Base-by-base conservation (phyloP, 37 sponge, comb jelly and placozoan species). In the Hexactinellida sp. region DNA sequence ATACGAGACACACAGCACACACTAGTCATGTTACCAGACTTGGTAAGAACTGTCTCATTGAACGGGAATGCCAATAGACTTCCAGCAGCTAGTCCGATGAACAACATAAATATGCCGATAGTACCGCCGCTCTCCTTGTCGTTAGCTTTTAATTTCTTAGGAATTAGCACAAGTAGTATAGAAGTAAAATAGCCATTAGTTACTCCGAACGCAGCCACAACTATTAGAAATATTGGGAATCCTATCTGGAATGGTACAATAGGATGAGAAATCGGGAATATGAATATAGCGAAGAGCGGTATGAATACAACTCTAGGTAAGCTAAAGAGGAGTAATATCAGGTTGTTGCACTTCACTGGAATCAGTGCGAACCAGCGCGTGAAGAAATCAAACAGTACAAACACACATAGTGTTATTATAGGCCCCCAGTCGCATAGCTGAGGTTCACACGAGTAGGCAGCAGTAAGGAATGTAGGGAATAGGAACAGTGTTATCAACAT, bases 341-440 rank as follows among this genome's bases (percentile, higher is more conserved):
- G 13, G 32, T 63, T 3, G 13, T n/a, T 63, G 76, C 34, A 63
- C 13, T 63, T 63, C 19, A 63, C 76, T 63, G 76, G 76, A 63
- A 63, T 10, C 5, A 63, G 21, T n/a, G 34, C 3, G 34, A 63
- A 23, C 76, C 76, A 63, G 76, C 76, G 76, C 13, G 30, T n/a
- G 28, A n/a, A 32, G 76, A 63, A 63, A 28, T 63, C 76, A 10
- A n/a, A 63, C 76, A 63, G 76, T n/a, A 28, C 13, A 23, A 63
- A 63, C 34, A 63, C 76, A 63, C 76, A 63, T n/a, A 63, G 34
- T 7, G 76, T 63, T 10, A 63, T 63, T 10, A 63, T 63, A n/a
- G 76, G 76, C 21, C 76, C 76, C 76, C 76, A 63, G 34, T 63
- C 76, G 34, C 76, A 63, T n/a, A 63, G 76, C 76, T 63, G 76